These are phyloP conservation scores for Timema podura DNA, from an alignment of 2,888 invertebrate genomes.

Conservation along the genomic window DNA sequence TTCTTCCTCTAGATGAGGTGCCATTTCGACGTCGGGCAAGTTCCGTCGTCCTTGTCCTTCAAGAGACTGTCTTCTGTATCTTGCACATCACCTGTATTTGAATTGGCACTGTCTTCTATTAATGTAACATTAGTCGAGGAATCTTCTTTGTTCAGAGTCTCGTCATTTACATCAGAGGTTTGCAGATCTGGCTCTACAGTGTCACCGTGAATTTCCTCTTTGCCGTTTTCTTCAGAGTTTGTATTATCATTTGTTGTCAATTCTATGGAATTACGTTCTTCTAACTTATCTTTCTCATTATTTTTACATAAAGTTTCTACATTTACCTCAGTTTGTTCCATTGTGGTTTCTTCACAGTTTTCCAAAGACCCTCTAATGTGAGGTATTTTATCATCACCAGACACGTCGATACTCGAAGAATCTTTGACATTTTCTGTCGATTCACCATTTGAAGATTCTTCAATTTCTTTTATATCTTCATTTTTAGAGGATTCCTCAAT, in stretches of 20 bases:
- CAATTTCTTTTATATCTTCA: too few relatives aligned
- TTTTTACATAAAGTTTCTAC: background rate
- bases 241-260: conserved; percentile 1
- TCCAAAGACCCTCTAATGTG: too few relatives aligned
- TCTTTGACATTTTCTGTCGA: too few relatives aligned
- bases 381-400: too few relatives aligned
- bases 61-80: background rate
- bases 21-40: conserved; percentile 12
- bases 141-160: too few relatives aligned
- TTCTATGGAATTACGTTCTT: background rate
- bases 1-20: conserved; percentile 6
- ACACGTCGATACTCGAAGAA: too few relatives aligned
- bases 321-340: background rate
- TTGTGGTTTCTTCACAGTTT: too few relatives aligned
- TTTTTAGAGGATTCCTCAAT: background rate
- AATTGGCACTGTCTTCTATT: background rate
- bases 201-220: background rate
- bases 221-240: background rate
- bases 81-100: background rate
- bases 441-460: too few relatives aligned
- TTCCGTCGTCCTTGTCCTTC: conserved; percentile 1
- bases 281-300: background rate
- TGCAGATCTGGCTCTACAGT: background rate
- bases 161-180: too few relatives aligned
- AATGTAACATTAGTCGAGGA: conserved; percentile 1